Evolutionary conservation across 1,140 invertebrate genomes (phyloP).

Genomic region (Trachymyrmex cornetzi): DNA sequence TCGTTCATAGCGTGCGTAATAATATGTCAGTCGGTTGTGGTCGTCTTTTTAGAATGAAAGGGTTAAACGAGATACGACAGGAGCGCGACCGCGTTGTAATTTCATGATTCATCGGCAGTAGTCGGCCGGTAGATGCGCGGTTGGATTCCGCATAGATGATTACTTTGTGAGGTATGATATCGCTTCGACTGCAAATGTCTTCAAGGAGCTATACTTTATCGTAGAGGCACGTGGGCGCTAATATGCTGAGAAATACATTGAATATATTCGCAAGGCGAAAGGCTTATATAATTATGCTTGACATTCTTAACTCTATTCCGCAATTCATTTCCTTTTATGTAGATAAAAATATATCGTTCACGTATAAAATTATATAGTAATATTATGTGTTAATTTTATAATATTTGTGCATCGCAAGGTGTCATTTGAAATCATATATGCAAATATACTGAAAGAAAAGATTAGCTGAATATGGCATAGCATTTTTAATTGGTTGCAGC

Average conservation of each 20-base stretch:
- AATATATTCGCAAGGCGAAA: slow-evolving; percentile 37
- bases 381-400: neutral
- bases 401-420: neutral
- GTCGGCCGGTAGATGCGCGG: slow-evolving; percentile 17
- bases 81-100: slow-evolving; percentile 35
- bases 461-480: too few species aligned
- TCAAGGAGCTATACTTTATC: slow-evolving; percentile 21
- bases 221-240: slow-evolving; percentile 38
- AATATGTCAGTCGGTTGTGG: slow-evolving; percentile 25
- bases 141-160: slow-evolving; percentile 17
- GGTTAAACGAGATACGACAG: slow-evolving; percentile 43
- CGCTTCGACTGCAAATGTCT: slow-evolving; percentile 9
- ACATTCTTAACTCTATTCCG: neutral
- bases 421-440: neutral
- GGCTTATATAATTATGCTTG: slow-evolving; percentile 5
- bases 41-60: slow-evolving; percentile 45
- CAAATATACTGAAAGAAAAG: neutral
- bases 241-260: slow-evolving; percentile 40
- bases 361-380: neutral
- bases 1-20: slow-evolving; percentile 33
- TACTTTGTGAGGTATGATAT: slow-evolving; percentile 45
- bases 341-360: neutral
- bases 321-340: slow-evolving; percentile 14
- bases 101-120: slow-evolving; percentile 55
- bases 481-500: too few species aligned